phyloP scores from a whole-genome alignment of 2,113 vertebrate genomes.

The Terrapene triunguis region DNA sequence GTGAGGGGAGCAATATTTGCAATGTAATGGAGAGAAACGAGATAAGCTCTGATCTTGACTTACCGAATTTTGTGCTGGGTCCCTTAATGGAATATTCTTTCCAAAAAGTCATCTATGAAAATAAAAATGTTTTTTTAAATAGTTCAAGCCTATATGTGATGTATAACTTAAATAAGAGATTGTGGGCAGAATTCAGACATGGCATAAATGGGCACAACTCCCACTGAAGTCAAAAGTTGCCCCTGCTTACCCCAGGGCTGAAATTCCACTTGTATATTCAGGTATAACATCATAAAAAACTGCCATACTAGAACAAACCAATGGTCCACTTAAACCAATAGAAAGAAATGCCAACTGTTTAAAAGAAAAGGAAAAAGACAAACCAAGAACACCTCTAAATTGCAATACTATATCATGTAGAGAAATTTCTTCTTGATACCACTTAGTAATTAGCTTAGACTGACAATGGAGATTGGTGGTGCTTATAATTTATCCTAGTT shows the following conservation, averaged over 20 bases:
- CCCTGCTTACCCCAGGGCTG: fast-evolving
- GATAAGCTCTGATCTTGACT: conserved; percentile 27
- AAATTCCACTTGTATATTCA: not conserved
- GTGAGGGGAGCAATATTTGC: conserved; percentile 1
- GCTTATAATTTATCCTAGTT: not conserved
- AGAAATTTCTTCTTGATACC: not conserved
- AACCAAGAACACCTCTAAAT: not conserved
- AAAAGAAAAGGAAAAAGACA: not conserved
- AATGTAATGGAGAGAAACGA: not conserved
- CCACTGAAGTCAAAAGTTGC: not conserved
- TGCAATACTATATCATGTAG: not conserved
- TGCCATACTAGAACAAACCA: not conserved
- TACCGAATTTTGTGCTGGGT: conserved; percentile 79
- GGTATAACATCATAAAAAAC: not conserved
- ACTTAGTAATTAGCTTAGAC: not conserved
- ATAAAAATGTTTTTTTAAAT: conserved; percentile 13
- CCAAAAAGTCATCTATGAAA: conserved; percentile 89
- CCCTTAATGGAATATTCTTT: conserved; percentile 81
- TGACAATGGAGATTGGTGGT: not conserved
- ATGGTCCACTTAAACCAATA: not conserved
- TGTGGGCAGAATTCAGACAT: not conserved
- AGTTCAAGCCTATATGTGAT: not conserved
- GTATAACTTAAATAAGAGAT: not conserved
- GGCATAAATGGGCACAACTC: not conserved
- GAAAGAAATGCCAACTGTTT: not conserved